Evolutionary conservation across 2,797 vertebrate species (phyloP).

Genomic region (Catostomus latipinnis): DNA sequence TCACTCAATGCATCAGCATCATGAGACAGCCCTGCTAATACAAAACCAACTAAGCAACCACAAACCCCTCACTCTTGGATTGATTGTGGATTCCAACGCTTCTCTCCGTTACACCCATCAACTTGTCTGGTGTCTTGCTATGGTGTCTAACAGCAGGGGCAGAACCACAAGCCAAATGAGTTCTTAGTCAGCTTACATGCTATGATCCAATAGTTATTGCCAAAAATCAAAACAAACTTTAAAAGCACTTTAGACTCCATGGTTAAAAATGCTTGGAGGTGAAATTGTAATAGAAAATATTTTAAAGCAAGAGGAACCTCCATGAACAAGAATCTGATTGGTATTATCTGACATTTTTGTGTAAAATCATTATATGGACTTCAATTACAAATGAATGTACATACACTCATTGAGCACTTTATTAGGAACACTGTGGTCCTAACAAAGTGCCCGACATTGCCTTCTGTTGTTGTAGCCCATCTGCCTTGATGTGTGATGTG

Average conservation of each 20-base stretch:
- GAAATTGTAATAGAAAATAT: not conserved
- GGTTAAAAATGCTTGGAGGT: not conserved
- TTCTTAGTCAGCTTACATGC: conserved; percentile 57
- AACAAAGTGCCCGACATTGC: too few relatives aligned
- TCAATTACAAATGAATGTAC: not conserved
- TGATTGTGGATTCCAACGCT: conserved; percentile 59
- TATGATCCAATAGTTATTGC: conserved; percentile 18
- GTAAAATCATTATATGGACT: not conserved
- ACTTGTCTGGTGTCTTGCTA: conserved; percentile 14
- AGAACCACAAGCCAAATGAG: conserved; percentile 56
- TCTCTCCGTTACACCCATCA: conserved; percentile 55
- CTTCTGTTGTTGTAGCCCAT: too few relatives aligned
- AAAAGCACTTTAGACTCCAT: not conserved
- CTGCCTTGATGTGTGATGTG: too few relatives aligned
- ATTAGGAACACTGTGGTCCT: too few relatives aligned
- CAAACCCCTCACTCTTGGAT: conserved; percentile 42
- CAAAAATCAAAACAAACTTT: not conserved
- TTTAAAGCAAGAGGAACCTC: not conserved
- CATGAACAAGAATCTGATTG: not conserved
- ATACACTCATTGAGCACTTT: too few relatives aligned
- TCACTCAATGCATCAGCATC: conserved; percentile 66
- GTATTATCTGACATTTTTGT: not conserved
- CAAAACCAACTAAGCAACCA: conserved; percentile 64
- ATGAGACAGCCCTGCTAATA: conserved; percentile 67
- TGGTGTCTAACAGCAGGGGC: conserved; percentile 58